Conservation (phyloP, 2,113 vertebrate genomes). For the Carassius gibelio region DNA sequence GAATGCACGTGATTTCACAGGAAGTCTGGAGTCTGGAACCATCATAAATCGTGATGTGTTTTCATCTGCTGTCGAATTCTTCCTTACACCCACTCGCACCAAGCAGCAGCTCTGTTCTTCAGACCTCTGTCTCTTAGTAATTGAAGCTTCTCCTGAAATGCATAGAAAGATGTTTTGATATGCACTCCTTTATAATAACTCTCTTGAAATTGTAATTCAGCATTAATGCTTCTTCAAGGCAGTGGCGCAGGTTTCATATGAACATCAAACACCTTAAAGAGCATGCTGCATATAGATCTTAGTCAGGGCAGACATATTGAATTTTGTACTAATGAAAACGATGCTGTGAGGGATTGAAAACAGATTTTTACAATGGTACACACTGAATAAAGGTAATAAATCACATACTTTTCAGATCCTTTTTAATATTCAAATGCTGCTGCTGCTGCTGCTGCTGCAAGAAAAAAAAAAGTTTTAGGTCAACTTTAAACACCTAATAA, state of each 20-base stretch:
- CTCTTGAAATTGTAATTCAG: conserved; percentile 17
- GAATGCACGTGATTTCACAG: conserved; percentile 7
- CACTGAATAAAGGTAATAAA: background rate
- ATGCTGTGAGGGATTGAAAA: background rate
- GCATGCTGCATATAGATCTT: background rate
- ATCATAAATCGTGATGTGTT: conserved; percentile 44
- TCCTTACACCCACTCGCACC: background rate
- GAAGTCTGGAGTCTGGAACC: conserved; percentile 1
- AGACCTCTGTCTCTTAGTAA: conserved; percentile 33
- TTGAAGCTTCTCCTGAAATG: conserved; percentile 27
- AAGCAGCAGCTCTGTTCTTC: conserved; percentile 5
- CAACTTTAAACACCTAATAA: background rate
- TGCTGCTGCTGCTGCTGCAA: background rate
- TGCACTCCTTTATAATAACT: background rate
- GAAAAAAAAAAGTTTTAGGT: background rate
- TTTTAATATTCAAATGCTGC: background rate
- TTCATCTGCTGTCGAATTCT: conserved; percentile 5
- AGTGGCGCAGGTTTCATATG: background rate
- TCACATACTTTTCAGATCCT: background rate
- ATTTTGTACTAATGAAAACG: background rate
- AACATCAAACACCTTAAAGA: conserved; percentile 3
- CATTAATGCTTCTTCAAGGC: background rate
- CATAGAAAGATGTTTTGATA: conserved; percentile 40
- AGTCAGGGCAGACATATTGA: background rate
- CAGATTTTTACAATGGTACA: background rate